Percentiles rank a stretch among this genome's conserved stretches.
Conservation (phyloP, 2,797 vertebrate species). For the Micromesistius poutassou region DNA sequence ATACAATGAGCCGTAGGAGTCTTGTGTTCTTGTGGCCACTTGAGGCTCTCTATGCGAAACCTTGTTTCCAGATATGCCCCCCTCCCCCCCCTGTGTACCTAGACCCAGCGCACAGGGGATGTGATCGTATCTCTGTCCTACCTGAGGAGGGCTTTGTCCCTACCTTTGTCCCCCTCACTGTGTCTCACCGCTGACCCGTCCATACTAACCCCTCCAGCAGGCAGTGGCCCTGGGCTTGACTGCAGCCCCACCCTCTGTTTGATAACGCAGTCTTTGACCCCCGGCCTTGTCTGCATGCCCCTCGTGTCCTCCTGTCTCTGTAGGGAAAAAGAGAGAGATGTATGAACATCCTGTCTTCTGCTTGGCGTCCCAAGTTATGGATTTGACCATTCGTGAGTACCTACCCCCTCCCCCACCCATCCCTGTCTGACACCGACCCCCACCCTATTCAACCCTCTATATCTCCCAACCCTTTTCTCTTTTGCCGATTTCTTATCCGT, state of each 20-base stretch:
- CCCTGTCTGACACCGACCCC: constrained; percentile 50
- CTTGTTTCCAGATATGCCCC: background rate
- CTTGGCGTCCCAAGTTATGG: constrained; percentile 99
- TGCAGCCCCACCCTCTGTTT: background rate
- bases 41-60: background rate
- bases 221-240: no score
- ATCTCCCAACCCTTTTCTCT: no score
- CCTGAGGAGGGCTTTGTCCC: background rate
- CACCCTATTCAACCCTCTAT: background rate
- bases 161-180: background rate
- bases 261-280: constrained; percentile 67
- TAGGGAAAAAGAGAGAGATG: constrained; percentile 99
- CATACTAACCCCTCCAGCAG: background rate
- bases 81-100: background rate
- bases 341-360: constrained; percentile 99
- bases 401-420: constrained; percentile 79
- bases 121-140: background rate
- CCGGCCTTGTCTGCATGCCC: constrained; percentile 93
- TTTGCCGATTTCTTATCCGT: background rate
- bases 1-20: background rate
- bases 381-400: constrained; percentile 99
- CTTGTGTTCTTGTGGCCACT: background rate
- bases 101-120: background rate
- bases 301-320: constrained; percentile 89
- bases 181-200: background rate